phyloP scores from a whole-genome alignment of 2,113 vertebrate species.

The Eupsittula cactorum region DNA sequence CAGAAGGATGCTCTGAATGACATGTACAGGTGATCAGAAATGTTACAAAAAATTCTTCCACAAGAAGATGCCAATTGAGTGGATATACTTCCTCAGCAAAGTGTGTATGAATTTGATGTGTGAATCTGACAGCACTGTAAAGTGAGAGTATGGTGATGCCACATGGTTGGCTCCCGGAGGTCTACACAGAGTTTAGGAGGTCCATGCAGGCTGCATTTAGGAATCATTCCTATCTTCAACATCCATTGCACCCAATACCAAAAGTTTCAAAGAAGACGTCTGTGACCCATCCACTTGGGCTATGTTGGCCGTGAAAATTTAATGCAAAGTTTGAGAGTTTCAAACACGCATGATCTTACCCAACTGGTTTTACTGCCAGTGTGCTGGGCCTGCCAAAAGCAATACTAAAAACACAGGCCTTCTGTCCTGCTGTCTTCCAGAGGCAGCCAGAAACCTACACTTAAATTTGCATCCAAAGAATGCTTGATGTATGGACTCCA shows the following conservation, averaged over 20 bases:
- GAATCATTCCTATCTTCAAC: background rate
- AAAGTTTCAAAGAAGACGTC: background rate
- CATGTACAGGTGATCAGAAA: background rate
- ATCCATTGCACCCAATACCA: background rate
- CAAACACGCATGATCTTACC: fast-evolving
- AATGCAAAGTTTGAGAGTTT: background rate
- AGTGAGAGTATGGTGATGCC: background rate
- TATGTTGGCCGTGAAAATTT: background rate
- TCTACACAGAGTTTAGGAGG: background rate
- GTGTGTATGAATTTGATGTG: background rate
- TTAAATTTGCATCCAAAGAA: background rate
- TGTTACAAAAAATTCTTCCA: background rate
- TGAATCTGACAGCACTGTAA: background rate
- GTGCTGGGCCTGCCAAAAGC: background rate
- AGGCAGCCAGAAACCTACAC: background rate
- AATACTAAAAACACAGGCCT: background rate
- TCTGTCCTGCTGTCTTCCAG: background rate
- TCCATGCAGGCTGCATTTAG: background rate
- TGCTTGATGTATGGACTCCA: background rate
- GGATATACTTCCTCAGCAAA: background rate
- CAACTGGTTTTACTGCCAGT: background rate
- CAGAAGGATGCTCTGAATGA: background rate
- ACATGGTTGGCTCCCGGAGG: background rate
- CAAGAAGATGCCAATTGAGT: background rate
- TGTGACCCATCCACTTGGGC: background rate